A percentile compares a stretch with the other conserved stretches of the same genome.
Evolutionary conservation across 2,888 invertebrate species (phyloP).

Genomic region (Gasteruption jaculator): DNA sequence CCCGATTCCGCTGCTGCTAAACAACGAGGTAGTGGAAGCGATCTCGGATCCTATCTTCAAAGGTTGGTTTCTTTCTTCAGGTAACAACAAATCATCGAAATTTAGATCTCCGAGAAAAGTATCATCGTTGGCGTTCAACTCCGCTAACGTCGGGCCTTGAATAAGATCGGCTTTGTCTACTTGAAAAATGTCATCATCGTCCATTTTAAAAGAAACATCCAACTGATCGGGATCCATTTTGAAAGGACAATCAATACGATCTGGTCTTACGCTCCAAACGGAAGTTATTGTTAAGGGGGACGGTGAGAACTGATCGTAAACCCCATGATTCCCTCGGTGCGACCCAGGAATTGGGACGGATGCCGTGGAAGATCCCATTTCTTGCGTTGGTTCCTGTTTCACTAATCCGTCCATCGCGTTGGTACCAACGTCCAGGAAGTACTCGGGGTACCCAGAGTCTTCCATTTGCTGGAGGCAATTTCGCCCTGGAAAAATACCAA

Average conservation of each 20-base stretch:
- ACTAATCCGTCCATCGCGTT: constrained; percentile 36
- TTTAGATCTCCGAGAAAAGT: constrained; percentile 78
- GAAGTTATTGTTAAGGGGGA: constrained; percentile 40
- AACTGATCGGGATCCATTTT: constrained; percentile 41
- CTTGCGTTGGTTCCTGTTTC: constrained; percentile 40
- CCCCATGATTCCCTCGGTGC: constrained; percentile 40
- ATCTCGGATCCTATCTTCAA: constrained; percentile 29
- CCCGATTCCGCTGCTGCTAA: constrained; percentile 25
- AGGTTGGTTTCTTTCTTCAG: constrained; percentile 59
- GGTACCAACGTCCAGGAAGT: constrained; percentile 30
- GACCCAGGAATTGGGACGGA: constrained; percentile 48
- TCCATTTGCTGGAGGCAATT: too few species aligned
- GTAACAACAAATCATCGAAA: constrained; percentile 77
- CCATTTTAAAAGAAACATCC: constrained; percentile 65
- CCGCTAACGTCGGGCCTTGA: constrained; percentile 78
- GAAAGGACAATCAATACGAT: constrained; percentile 38
- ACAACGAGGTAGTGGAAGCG: constrained; percentile 27
- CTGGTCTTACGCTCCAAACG: constrained; percentile 56
- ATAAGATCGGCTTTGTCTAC: constrained; percentile 84
- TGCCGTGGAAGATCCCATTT: constrained; percentile 43
- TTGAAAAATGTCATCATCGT: constrained; percentile 86
- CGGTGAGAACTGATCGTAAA: constrained; percentile 47
- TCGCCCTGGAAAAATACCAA: too few species aligned
- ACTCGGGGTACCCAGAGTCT: constrained; percentile 38
- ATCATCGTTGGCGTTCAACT: constrained; percentile 81